Base-by-base conservation (phyloP, 2,797 vertebrate species). In the Micrastur ruficollis region DNA sequence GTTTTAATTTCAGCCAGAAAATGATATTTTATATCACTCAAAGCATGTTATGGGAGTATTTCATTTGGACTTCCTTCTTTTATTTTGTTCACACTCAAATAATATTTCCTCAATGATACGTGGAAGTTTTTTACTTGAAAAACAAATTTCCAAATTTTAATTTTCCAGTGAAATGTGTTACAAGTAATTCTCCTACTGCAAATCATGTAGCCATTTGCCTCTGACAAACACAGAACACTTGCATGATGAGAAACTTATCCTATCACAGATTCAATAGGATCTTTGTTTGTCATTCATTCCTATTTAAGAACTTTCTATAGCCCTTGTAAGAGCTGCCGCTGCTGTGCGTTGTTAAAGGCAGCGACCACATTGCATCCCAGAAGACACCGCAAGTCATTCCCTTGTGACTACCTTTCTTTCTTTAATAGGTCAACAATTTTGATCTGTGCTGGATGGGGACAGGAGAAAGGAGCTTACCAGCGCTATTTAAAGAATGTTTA, bases 391-490 rank as follows among this genome's bases (percentile, higher is more conserved):
- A 61, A 81, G 68, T 42, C 56, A 27, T 72, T 82, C 88, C 87
- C 61, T 59, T 68, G 74, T 82, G 90, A 93, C 53, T 83, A 26
- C n/a, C 88, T 73, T 83, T 52, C 52, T 81, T 70, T 44, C n/a
- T 81, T 86, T 92, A 92, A 49, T 5, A 90, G 83, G 76, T 80
- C 89, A 95, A 72, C 74, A 87, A 36, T 74, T 94, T 71, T 94
- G 78, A 87, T 76, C 49, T 89, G 53, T 87, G 86, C 65, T 55
- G 11, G 53, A 78, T 81, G 49, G 81, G 61, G 74, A 5, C 12
- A 56, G 67, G 61, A 18, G 63, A 72, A 90, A 94, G 50, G 19
- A 78, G 21, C 42, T 91, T 50, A 32, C 52, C 36, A 36, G 62
- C 2, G 1, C 62, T 82, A 47, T 89, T 85, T 89, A 56, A 86